Conservation (phyloP, 2,113 vertebrate genomes). For the Oryzias melastigma region DNA sequence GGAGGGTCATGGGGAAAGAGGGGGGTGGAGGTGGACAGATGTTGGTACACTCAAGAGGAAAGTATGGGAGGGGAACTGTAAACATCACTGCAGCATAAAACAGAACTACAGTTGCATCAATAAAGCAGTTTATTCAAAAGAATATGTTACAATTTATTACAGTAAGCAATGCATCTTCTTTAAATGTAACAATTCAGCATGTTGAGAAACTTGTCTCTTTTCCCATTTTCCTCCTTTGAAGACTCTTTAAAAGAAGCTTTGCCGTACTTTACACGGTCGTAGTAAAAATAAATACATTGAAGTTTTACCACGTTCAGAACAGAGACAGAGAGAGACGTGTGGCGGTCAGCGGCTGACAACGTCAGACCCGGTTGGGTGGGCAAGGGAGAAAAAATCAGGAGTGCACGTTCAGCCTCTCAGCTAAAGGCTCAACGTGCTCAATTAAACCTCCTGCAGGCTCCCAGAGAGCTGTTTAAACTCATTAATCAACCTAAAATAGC, state of each 20-base stretch:
- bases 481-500: slow-evolving; percentile 39
- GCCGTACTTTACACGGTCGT: slow-evolving; percentile 29
- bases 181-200: slow-evolving; percentile 56
- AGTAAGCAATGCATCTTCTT: slow-evolving; percentile 79
- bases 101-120: slow-evolving; percentile 72
- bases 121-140: slow-evolving; percentile 96
- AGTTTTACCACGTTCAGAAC: slow-evolving; percentile 11
- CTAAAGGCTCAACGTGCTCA: slow-evolving; percentile 38
- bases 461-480: slow-evolving; percentile 21
- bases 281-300: slow-evolving; percentile 58
- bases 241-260: slow-evolving; percentile 18
- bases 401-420: slow-evolving; percentile 31
- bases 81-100: not conserved
- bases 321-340: not conserved
- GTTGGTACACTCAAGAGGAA: not conserved
- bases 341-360: slow-evolving; percentile 20
- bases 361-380: slow-evolving; percentile 24
- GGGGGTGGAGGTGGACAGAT: slow-evolving; percentile 10
- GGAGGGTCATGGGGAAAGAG: not conserved
- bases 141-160: slow-evolving; percentile 96
- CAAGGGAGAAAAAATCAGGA: slow-evolving; percentile 31
- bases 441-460: slow-evolving; percentile 32
- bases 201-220: slow-evolving; percentile 40
- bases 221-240: slow-evolving; percentile 8
- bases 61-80: not conserved